These are phyloP conservation scores for Callopanchax toddi DNA, from an alignment of 2,113 vertebrate species.

Conservation along the genomic window DNA sequence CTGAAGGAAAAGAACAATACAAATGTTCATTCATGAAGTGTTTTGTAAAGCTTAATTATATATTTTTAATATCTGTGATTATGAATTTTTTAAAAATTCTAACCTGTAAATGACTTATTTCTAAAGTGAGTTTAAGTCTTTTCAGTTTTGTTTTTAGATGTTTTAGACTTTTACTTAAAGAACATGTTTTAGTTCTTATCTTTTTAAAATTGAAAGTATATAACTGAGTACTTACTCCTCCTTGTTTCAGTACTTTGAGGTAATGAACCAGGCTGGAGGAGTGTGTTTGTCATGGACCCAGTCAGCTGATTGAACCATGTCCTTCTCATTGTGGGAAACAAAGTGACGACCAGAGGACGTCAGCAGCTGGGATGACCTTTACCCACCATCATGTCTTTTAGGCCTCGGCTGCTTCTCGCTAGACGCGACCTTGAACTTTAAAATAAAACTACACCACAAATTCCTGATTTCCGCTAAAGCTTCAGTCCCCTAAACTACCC, in stretches of 20 bases:
- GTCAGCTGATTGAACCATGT: slow-evolving; percentile 51
- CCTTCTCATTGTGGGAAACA: slow-evolving; percentile 36
- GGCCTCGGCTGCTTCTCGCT: slow-evolving; percentile 29
- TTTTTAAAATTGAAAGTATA: background rate
- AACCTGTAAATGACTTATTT: no score
- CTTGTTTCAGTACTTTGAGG: background rate
- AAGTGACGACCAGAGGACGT: slow-evolving; percentile 53
- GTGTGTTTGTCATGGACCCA: slow-evolving; percentile 1
- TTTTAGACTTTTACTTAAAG: no score
- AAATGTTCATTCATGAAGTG: slow-evolving; percentile 1
- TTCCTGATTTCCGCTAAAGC: accelerated
- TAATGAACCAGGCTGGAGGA: background rate
- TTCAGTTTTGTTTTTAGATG: no score
- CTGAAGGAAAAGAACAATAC: slow-evolving; percentile 18
- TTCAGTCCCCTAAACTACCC: background rate
- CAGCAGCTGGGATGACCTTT: slow-evolving; percentile 68
- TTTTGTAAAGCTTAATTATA: no score
- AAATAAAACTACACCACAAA: background rate
- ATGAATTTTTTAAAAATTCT: no score
- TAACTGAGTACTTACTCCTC: background rate
- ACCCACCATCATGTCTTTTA: slow-evolving; percentile 25
- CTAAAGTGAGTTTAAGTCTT: no score
- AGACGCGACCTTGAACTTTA: slow-evolving; percentile 30
- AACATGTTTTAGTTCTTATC: no score
- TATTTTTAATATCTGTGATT: no score